Evolutionary conservation across 2,113 vertebrate species (phyloP).

Genomic region (Pterocles gutturalis): DNA sequence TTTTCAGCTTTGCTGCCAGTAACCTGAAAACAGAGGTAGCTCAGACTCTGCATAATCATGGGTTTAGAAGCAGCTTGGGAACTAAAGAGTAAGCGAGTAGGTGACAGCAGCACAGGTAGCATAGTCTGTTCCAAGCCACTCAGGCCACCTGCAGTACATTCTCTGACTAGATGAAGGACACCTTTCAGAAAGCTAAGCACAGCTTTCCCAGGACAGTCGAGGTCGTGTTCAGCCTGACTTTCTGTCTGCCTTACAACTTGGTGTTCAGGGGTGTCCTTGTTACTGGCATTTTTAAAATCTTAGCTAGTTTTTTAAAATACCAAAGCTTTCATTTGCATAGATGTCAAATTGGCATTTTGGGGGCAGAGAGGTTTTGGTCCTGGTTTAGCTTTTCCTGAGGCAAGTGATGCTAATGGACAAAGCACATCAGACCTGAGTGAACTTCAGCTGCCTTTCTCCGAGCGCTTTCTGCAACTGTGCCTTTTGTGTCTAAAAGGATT

Average conservation of each 20-base stretch:
- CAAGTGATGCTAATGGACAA: background rate
- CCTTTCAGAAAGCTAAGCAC: background rate
- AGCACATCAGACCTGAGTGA: background rate
- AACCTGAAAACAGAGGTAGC: background rate
- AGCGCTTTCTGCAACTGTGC: background rate
- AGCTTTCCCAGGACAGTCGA: background rate
- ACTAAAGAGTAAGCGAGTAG: background rate
- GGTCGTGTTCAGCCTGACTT: background rate
- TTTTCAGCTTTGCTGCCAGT: background rate
- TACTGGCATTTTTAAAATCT: background rate
- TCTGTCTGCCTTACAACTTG: background rate
- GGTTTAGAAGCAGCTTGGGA: background rate
- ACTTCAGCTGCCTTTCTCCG: background rate
- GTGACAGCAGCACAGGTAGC: background rate
- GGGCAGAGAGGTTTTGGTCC: background rate
- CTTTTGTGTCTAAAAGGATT: background rate
- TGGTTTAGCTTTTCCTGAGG: background rate
- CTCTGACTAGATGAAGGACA: background rate
- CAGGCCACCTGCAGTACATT: background rate
- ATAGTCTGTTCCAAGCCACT: background rate
- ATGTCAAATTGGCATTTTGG: background rate
- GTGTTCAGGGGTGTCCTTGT: background rate
- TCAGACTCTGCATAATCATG: background rate
- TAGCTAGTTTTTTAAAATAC: background rate
- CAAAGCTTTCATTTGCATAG: background rate